These are phyloP conservation scores for Sturmia bella DNA, from an alignment of 2,888 invertebrate species.

Conservation along the genomic window DNA sequence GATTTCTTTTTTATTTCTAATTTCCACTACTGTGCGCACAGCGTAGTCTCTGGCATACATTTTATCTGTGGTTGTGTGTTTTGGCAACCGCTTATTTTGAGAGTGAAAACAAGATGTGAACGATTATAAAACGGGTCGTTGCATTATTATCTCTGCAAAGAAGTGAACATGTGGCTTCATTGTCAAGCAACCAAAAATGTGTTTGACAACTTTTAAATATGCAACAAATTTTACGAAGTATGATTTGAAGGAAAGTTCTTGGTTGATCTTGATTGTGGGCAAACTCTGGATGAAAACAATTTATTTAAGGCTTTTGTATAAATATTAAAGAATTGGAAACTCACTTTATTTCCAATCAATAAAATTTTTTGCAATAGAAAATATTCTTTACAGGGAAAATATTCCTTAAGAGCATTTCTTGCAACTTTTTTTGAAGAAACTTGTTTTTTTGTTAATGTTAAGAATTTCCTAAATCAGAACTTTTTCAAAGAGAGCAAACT, in stretches of 20 bases:
- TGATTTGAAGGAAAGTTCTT: background rate
- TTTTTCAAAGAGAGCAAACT: too few species aligned
- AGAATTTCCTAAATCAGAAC: too few species aligned
- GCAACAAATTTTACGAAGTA: background rate
- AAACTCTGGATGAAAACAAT: too few species aligned
- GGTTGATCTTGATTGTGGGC: background rate
- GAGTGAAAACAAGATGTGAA: slow-evolving; percentile 37
- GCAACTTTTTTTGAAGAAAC: too few species aligned
- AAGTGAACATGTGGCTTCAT: slow-evolving; percentile 20
- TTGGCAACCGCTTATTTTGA: slow-evolving; percentile 13
- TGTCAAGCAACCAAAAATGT: slow-evolving; percentile 12
- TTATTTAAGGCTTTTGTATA: too few species aligned
- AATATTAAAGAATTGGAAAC: too few species aligned
- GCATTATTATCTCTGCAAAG: slow-evolving; percentile 9
- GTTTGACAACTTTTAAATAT: slow-evolving; percentile 20
- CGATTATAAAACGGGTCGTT: slow-evolving; percentile 8
- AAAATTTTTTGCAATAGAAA: too few species aligned
- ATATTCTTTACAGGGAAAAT: too few species aligned
- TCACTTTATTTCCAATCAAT: too few species aligned
- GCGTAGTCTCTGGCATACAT: slow-evolving; percentile 32
- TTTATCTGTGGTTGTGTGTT: slow-evolving; percentile 13
- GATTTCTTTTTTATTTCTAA: too few species aligned
- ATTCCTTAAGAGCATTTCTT: too few species aligned
- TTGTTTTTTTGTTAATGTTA: too few species aligned
- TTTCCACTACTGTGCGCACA: background rate